phyloP scores from a whole-genome alignment of 1,140 invertebrate species.

The Cherax destructor region DNA sequence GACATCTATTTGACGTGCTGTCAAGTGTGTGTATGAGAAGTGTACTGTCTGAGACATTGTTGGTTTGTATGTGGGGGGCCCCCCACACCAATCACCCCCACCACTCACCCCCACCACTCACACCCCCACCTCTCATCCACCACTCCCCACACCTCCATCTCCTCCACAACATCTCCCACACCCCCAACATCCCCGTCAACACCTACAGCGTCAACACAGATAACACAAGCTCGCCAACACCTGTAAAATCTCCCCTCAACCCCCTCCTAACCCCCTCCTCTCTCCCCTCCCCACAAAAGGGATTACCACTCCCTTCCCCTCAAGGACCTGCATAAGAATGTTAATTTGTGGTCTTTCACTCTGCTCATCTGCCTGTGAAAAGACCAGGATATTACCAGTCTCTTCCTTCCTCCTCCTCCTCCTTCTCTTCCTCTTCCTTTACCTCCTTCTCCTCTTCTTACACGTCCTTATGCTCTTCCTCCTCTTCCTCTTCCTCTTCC shows the following conservation, averaged over 20 bases:
- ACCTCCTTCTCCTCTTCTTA: no score
- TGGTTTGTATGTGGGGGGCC: no score
- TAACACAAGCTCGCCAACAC: slow-evolving; percentile 19
- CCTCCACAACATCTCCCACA: neutral
- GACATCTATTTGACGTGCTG: no score
- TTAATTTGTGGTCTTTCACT: slow-evolving; percentile 39
- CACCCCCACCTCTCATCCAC: neutral
- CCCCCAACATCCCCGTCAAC: neutral
- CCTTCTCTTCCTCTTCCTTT: no score
- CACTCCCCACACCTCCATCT: neutral
- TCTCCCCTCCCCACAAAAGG: neutral
- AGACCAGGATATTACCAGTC: neutral
- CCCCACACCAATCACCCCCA: no score
- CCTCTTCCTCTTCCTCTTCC: neutral
- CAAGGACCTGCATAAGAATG: slow-evolving; percentile 11
- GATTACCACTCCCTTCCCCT: neutral
- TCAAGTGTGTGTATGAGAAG: no score
- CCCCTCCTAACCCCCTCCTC: neutral
- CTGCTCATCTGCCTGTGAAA: slow-evolving; percentile 32
- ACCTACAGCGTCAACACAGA: neutral
- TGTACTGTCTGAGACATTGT: no score
- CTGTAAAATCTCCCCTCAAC: slow-evolving; percentile 2
- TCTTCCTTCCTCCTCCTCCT: neutral
- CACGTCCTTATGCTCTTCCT: neutral
- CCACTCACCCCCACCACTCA: neutral